Evolutionary conservation across 2,113 vertebrate genomes (phyloP), one percentile per base, ranked within the genome.

Genomic region (Alouatta palliata): DNA sequence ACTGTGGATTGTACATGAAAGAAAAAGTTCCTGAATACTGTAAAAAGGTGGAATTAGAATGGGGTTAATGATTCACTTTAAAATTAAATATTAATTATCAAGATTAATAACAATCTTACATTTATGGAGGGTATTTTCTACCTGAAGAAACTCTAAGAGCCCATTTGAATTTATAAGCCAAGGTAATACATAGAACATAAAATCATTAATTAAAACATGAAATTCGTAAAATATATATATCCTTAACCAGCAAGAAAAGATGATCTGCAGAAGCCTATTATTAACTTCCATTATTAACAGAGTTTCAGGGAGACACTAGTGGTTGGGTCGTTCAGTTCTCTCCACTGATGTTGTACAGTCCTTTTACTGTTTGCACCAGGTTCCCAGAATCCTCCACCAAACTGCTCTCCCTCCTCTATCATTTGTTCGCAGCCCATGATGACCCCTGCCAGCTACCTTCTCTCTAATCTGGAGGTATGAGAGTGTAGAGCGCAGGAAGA

Each of bases 121-220:
- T 91, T 97, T 91, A 94, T 97, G 64, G 25, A 96, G 94, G 73
- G n/a, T 61, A 77, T 91, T 97, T 92, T 37, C 25, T 76, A 87
- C 49, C 68, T 89, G 84, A 96, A 96, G 40, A 94, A 70, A 0
- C 43, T 93, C 58, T 3, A 96, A 94, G 25, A 94, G 6, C 30
- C 32, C 20, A 88, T 96, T 96, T 96, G 86, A 97, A 96, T 97
- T 97, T 96, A 95, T 94, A 97, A 94, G 77, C n/a, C 61, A 92
- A 77, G 40, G 23, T 82, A 96, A 91, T 96, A 96, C 80, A 96
- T 58, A 79, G 71, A 91, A 91, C 87, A 97, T 96, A 94, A 98
- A 97, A 96, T 94, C 77, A 97, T 96, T 96, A 96, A 96, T 97
- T 97, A 95, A 95, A 89, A 70, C 73, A 95, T 95, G 58, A 92